These are phyloP conservation scores for Papilio glaucus DNA, from an alignment of 1,140 invertebrate genomes.

Conservation along the genomic window DNA sequence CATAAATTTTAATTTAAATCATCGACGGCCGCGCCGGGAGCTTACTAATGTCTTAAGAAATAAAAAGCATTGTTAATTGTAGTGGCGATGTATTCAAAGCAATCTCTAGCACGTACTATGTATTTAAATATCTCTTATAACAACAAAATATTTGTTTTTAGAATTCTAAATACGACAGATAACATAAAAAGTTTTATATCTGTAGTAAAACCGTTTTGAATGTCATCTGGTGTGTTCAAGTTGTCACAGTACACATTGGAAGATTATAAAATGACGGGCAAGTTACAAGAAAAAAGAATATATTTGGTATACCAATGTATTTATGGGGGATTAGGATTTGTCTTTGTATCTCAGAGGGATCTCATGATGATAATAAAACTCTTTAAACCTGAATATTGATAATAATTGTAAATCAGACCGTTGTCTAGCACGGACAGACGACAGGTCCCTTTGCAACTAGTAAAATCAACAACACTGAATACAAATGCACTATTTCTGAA, in stretches of 20 bases:
- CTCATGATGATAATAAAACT: no score
- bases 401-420: conserved; percentile 11
- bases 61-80: conserved; percentile 36
- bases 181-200: conserved; percentile 31
- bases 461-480: no score
- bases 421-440: no score
- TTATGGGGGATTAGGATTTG: no score
- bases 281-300: no score
- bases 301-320: no score
- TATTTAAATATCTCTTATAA: conserved; percentile 12
- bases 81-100: background rate
- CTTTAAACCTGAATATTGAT: conserved; percentile 6
- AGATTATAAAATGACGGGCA: no score
- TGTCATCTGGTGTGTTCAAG: no score
- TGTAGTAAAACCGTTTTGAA: conserved; percentile 12
- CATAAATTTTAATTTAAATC: conserved; percentile 48
- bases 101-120: background rate
- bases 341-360: no score
- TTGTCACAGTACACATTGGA: no score
- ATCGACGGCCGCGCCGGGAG: conserved; percentile 28
- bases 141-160: conserved; percentile 26
- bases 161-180: conserved; percentile 26
- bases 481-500: no score
- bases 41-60: conserved; percentile 36
- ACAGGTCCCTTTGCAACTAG: no score